These are phyloP conservation scores for Ichneumon xanthorius DNA, from an alignment of 2,888 invertebrate genomes.

Conservation along the genomic window DNA sequence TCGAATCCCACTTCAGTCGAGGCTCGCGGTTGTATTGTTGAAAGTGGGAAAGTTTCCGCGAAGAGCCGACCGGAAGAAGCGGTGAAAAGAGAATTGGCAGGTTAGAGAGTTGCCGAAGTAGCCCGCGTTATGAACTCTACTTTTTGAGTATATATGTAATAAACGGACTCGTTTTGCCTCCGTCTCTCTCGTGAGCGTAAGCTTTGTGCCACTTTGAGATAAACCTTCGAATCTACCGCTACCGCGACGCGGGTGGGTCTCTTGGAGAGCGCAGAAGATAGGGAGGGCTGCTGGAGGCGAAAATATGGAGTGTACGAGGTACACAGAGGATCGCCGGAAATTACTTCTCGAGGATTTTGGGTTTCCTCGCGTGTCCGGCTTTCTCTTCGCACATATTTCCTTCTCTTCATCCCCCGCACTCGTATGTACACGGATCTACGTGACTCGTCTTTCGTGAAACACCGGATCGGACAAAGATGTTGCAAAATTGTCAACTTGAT, in stretches of 20 bases:
- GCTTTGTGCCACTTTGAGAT: conserved; percentile 66
- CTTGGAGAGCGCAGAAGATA: neutral
- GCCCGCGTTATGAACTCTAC: conserved; percentile 58
- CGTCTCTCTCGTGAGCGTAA: conserved; percentile 4
- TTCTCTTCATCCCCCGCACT: conserved; percentile 8
- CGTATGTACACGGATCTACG: neutral
- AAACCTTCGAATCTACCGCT: conserved; percentile 52
- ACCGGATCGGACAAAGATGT: neutral
- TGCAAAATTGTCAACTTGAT: neutral
- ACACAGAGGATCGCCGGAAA: conserved; percentile 57
- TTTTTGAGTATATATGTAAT: conserved; percentile 59
- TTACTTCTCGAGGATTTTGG: conserved; percentile 63
- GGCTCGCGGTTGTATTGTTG: neutral
- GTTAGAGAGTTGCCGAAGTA: conserved; percentile 35
- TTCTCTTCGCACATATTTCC: conserved; percentile 15
- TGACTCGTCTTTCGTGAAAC: neutral
- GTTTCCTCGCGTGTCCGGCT: conserved; percentile 37
- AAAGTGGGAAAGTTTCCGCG: conserved; percentile 27
- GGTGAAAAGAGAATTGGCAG: conserved; percentile 4
- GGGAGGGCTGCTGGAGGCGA: neutral
- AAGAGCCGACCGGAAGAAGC: conserved; percentile 17
- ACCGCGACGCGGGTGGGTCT: neutral
- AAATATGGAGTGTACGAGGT: conserved; percentile 26
- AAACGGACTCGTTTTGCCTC: conserved; percentile 35
- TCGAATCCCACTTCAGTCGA: neutral